Base-by-base conservation (phyloP, 2,113 vertebrate genomes). In the Cyphomyrus discorhynchus region DNA sequence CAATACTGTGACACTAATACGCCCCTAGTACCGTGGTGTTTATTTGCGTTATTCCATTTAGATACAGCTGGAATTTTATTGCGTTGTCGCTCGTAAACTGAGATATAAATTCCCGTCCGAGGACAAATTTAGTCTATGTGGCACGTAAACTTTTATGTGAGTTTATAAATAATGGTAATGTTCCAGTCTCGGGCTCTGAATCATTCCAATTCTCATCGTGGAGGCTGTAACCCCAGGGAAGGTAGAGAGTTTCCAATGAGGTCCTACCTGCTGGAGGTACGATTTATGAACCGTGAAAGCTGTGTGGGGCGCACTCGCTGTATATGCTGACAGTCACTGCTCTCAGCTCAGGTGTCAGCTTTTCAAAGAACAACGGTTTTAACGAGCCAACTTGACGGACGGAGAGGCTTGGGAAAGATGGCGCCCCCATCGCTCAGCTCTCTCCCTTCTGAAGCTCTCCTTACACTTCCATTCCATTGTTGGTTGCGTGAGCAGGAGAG, bases 61-160 rank as follows among this genome's bases (percentile, higher is more conserved):
- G 21, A 35, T 31, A 13, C 47, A 52, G 46, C 27, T 53, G 47
- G 50, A 49, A 52, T 86, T 87, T 87, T 87, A 87, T 56, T 53
- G 85, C 50, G 7, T 50, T 50, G 46, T 50, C 10, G n/a, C 84
- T 50, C 86, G 35, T 87, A 87, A 87, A 58, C 50, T 53, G 53
- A 21, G 31, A 86, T 52, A 49, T 50, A 86, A 87, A 56, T 58
- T 87, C n/a, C 46, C 15, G 52, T 56, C 17, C 19, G 52, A 56
- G 52, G 52, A 66, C 87, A 62, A 62, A 88, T 45, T 42, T 42
- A 46, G 52, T 66, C 17, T 56, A 50, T 15, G 85, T 52, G 85
- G n/a, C 85, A 47, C 50, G n/a, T 87, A 88, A 88, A 66, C 15
- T 35, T 88, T 88, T 62, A 62, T 88, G 56, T 88, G 52, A 27